These are phyloP conservation scores for Diplazon laetatorius DNA, from an alignment of 2,888 invertebrate genomes.

Conservation along the genomic window DNA sequence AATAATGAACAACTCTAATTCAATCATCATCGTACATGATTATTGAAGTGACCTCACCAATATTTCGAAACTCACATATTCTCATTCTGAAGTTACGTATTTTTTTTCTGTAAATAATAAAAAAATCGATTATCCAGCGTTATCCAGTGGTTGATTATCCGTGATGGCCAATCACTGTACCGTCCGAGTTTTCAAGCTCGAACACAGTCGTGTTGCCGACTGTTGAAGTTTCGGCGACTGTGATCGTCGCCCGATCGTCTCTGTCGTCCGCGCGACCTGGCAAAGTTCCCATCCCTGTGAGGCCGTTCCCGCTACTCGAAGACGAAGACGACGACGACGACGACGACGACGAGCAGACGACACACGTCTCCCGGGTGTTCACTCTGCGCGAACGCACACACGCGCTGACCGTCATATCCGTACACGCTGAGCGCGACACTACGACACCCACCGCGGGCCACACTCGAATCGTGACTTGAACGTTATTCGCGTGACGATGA, in stretches of 20 bases:
- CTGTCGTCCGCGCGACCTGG: slow-evolving; percentile 58
- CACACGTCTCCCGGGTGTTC: slow-evolving; percentile 28
- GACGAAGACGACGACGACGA: slow-evolving; percentile 36
- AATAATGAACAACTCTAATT: no score
- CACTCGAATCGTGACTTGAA: slow-evolving; percentile 59
- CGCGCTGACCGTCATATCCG: not conserved
- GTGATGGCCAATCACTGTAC: slow-evolving; percentile 30
- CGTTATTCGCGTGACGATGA: slow-evolving; percentile 57
- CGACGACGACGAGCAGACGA: slow-evolving; percentile 34
- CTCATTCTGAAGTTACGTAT: no score
- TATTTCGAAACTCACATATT: no score
- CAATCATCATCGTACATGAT: no score
- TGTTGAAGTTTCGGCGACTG: slow-evolving; percentile 19
- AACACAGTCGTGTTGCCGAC: slow-evolving; percentile 32
- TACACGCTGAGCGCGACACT: not conserved
- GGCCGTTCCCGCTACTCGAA: slow-evolving; percentile 21
- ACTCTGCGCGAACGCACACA: slow-evolving; percentile 17
- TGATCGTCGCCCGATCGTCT: slow-evolving; percentile 58
- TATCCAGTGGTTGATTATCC: not conserved
- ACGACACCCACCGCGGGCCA: slow-evolving; percentile 47
- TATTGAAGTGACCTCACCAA: no score
- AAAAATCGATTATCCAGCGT: not conserved
- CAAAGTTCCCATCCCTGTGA: slow-evolving; percentile 59
- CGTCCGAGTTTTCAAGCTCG: not conserved
- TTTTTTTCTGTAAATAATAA: no score